Percentiles rank a stretch among this genome's conserved stretches.
Conservation (phyloP, 2,797 vertebrate genomes). For the Hemibagrus guttatus region DNA sequence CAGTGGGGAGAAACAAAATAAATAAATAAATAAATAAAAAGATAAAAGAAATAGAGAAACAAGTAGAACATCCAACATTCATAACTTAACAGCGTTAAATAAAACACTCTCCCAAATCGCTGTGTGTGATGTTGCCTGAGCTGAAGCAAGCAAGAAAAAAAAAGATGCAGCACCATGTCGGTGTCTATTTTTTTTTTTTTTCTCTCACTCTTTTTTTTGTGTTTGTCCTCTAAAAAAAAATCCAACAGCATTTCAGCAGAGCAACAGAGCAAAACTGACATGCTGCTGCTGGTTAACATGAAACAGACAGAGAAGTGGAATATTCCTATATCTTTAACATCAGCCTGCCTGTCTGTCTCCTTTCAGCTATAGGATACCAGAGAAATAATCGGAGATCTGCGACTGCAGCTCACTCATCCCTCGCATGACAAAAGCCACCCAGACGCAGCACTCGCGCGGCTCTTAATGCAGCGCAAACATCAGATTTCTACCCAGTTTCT, state of each 20-base stretch:
- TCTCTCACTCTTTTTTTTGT: neutral
- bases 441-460: constrained; percentile 15
- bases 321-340: constrained; percentile 32
- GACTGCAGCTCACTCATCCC: neutral
- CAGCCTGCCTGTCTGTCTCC: constrained; percentile 24
- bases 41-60: constrained; percentile 1
- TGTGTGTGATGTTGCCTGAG: constrained; percentile 3
- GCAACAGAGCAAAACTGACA: constrained; percentile 35
- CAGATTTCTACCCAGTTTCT: constrained; percentile 45
- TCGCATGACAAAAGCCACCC: neutral
- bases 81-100: constrained; percentile 30
- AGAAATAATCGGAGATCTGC: constrained; percentile 25
- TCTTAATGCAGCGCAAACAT: constrained; percentile 17
- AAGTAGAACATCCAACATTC: constrained; percentile 6
- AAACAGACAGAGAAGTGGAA: constrained; percentile 41
- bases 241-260: constrained; percentile 4
- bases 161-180: neutral
- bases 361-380: constrained; percentile 28
- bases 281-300: constrained; percentile 42
- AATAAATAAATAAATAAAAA: neutral
- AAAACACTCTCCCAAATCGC: constrained; percentile 8
- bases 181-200: neutral
- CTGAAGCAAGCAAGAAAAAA: neutral
- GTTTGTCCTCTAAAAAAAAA: neutral
- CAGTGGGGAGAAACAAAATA: constrained; percentile 16